Base-by-base conservation (phyloP, 2,113 vertebrate genomes). In the Oncorhynchus keta region DNA sequence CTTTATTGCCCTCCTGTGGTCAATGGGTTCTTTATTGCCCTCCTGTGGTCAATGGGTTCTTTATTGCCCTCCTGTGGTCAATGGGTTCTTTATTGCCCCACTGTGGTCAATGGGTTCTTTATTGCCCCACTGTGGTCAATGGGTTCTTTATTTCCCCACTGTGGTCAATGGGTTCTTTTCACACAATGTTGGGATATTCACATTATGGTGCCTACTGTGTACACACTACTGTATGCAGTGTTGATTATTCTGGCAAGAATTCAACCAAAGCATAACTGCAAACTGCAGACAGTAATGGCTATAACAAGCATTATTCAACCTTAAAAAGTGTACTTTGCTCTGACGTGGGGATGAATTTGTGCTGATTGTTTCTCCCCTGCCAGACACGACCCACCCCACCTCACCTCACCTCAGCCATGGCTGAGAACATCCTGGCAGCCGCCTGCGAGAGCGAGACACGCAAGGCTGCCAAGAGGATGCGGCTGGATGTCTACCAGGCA, bases 401-500 rank as follows among this genome's bases (percentile, higher is more conserved):
- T 2, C 98, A 99, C 89, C 94, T 99, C 90, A 99, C 98, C 93
- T 99, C 98, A 0, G 98, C 97, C 90, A 97, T 99, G 97, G 98
- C 97, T 0, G 98, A 99, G 80, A 99, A 98, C 92, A 99, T 99
- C 93, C 94, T 99, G 70, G 98, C 98, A 0, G 96, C 98, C 0
- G 98, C 98, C 82, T 99, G 98, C 0, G 97, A 99, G 89, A 99
- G 95, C 0, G 98, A 99, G 87, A 97, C 97, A 0, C 93, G 97
- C 78, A 99, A 99, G 80, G 98, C 98, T 62, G 98, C 98, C 92
- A 99, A 99, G 89, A 95, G 97, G 90, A 99, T 99, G 97, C 95
- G 97, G 28, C 95, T 99, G 75, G 98, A 99, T 82, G 92, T 95
- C 88, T 98, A 98, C 91, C 97, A 94, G 86, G 90, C 95, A 26